Percentiles rank a stretch among this genome's conserved stretches.
Evolutionary conservation across 2,797 vertebrate genomes (phyloP).

Genomic region (Alca torda): DNA sequence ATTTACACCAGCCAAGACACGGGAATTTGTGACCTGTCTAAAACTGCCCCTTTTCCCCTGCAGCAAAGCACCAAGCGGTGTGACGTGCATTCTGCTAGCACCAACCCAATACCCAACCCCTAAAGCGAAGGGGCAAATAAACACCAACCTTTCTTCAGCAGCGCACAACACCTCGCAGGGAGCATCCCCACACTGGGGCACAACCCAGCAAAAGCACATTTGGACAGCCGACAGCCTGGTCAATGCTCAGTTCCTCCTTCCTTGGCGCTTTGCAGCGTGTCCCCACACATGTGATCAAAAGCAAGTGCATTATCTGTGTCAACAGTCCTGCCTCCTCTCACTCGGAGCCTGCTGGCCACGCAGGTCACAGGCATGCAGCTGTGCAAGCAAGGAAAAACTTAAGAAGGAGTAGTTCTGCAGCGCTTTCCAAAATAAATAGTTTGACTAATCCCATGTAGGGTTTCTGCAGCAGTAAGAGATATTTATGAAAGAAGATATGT

Average conservation of each 20-base stretch:
- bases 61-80: background rate
- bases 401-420: background rate
- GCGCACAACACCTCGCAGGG: background rate
- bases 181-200: background rate
- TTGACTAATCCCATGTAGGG: background rate
- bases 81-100: background rate
- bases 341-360: background rate
- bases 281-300: background rate
- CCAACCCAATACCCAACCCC: background rate
- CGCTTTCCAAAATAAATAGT: background rate
- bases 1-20: background rate
- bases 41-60: background rate
- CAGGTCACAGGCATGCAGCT: background rate
- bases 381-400: background rate
- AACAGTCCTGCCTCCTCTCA: background rate
- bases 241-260: background rate
- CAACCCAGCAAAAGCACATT: fast-evolving
- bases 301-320: background rate
- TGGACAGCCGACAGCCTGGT: background rate
- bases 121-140: background rate
- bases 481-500: background rate
- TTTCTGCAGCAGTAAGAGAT: background rate
- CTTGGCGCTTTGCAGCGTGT: background rate
- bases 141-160: background rate
- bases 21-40: background rate